phyloP scores from a whole-genome alignment of 2,797 vertebrate species.

The Gymnoscopelus microlampas region DNA sequence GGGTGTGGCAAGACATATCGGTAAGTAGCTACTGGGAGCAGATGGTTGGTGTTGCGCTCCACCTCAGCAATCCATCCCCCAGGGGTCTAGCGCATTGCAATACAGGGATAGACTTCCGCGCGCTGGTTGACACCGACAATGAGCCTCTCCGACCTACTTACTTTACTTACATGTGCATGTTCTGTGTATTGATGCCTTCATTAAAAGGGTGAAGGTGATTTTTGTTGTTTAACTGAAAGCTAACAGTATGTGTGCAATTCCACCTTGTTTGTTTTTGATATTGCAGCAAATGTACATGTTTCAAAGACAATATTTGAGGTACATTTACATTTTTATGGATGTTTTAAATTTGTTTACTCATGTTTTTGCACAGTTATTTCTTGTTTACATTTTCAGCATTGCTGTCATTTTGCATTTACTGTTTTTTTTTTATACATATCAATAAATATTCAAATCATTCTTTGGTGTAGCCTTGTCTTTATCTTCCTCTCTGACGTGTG shows the following conservation, averaged over 20 bases:
- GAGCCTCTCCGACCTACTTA: no score
- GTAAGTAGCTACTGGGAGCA: no score
- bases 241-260: neutral
- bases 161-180: neutral
- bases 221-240: slow-evolving; percentile 3
- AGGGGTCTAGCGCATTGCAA: no score
- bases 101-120: no score
- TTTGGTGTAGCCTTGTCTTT: neutral
- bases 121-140: no score
- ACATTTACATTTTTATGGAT: slow-evolving; percentile 1
- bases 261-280: neutral
- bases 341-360: neutral
- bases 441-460: slow-evolving; percentile 44
- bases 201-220: neutral
- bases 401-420: neutral
- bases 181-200: neutral
- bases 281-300: neutral
- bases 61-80: no score
- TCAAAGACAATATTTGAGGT: neutral
- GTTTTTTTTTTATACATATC: slow-evolving; percentile 11
- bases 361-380: slow-evolving; percentile 37
- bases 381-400: neutral
- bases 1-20: no score
- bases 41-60: no score
- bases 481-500: neutral